phyloP scores from a whole-genome alignment of 2,888 invertebrate species.

The Leucophenga maculata region DNA sequence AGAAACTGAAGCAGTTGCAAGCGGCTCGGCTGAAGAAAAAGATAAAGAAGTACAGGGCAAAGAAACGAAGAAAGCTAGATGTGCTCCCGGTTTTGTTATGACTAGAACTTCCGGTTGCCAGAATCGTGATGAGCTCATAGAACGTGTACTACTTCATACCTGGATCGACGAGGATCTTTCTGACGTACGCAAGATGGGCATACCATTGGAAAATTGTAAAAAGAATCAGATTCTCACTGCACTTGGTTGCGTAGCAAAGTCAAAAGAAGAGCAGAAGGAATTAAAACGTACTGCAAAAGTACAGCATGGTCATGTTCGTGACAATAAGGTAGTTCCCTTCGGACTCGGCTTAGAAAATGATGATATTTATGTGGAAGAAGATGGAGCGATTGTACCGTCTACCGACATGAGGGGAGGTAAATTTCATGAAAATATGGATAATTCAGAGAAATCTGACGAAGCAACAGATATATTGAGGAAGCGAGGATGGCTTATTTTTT shows the following conservation, averaged over 20 bases:
- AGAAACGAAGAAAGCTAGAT: too few species aligned
- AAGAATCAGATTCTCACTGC: slow-evolving; percentile 25
- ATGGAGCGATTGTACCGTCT: neutral
- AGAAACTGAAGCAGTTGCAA: slow-evolving; percentile 10
- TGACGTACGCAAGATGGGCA: neutral
- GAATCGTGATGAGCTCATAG: slow-evolving; percentile 23
- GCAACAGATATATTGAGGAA: neutral
- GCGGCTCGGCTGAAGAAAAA: too few species aligned
- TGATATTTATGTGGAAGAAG: neutral
- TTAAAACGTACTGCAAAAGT: slow-evolving; percentile 24
- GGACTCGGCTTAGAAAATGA: neutral
- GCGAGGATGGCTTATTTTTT: neutral
- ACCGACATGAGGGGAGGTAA: neutral
- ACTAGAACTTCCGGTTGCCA: slow-evolving; percentile 37
- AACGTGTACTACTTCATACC: neutral
- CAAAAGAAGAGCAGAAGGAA: too few species aligned
- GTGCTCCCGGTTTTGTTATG: slow-evolving; percentile 26
- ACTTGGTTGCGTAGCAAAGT: slow-evolving; percentile 29
- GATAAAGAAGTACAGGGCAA: slow-evolving; percentile 25
- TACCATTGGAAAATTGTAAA: slow-evolving; percentile 9
- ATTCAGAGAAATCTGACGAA: too few species aligned
- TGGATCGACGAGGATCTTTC: slow-evolving; percentile 37
- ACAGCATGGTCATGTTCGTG: slow-evolving; percentile 14
- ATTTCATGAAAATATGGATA: neutral
- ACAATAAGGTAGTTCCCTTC: slow-evolving; percentile 6